phyloP scores from a whole-genome alignment of 2,113 vertebrate genomes.

The Toxotes chatareus region DNA sequence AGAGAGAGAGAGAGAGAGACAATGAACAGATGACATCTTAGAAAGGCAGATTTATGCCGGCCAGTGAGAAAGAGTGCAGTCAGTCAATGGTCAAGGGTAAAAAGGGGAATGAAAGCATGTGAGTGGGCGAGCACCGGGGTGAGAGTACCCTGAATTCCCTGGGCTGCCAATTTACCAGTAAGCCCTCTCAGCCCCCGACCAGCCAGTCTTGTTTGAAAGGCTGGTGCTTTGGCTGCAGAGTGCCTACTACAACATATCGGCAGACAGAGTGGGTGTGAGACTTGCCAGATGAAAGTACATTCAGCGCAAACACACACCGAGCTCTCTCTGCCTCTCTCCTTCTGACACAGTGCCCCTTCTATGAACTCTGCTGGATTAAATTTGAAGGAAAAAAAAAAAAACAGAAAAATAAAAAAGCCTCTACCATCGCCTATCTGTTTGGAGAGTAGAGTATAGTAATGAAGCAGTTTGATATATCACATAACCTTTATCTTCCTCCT shows the following conservation, averaged over 20 bases:
- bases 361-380: conserved; percentile 75
- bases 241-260: conserved; percentile 73
- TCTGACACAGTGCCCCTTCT: conserved; percentile 82
- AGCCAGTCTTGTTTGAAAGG: conserved; percentile 74
- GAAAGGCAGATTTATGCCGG: conserved; percentile 71
- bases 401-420: conserved; percentile 35
- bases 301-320: conserved; percentile 59
- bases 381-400: conserved; percentile 39
- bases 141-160: conserved; percentile 82
- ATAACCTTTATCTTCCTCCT: conserved; percentile 70
- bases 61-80: conserved; percentile 63
- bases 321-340: conserved; percentile 65
- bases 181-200: conserved; percentile 73
- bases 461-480: conserved; percentile 68
- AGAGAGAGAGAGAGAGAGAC: conserved; percentile 52
- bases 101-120: conserved; percentile 78
- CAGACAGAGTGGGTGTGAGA: conserved; percentile 79
- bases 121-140: conserved; percentile 75
- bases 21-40: conserved; percentile 73
- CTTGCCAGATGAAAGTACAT: conserved; percentile 80
- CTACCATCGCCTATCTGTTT: conserved; percentile 44
- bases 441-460: conserved; percentile 37
- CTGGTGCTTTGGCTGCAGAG: conserved; percentile 75
- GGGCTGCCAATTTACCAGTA: conserved; percentile 83
- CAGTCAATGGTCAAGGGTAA: conserved; percentile 82